Base-by-base conservation (phyloP, 2,113 vertebrate genomes). In the Morone saxatilis region DNA sequence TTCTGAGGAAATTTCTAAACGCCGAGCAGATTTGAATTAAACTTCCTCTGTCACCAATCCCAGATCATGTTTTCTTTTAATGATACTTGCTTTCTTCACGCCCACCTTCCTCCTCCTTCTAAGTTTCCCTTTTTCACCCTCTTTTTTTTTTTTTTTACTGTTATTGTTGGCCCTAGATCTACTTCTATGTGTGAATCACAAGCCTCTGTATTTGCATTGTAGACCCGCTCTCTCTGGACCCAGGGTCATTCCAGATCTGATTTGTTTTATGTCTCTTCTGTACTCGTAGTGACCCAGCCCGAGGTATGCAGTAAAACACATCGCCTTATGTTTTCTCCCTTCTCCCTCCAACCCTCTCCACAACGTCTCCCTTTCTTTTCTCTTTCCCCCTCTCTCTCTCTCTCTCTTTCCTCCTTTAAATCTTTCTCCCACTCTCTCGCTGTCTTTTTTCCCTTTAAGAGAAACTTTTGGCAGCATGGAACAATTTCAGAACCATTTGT, bases 251-350 rank as follows among this genome's bases (percentile, higher is more conserved):
- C 91, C 82, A 94, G 92, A 92, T 93, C 88, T 82, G 81, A 90
- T 88, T 88, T 91, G 88, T 94, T 94, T 94, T 90, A 94, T 92
- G 93, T 92, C 84, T 94, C 84, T 85, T 93, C 89, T 95, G 93
- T 94, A 94, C 92, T 92, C 66, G 22, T 84, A 86, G 88, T 94
- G 93, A 95, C 93, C 93, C 90, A 91, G 78, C 80, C 90, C 68
- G 84, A 90, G 85, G 91, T 92, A 91, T 90, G 90, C 85, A 86
- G 85, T 92, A 87, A 94, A 93, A 92, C 90, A 90, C 88, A 87
- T 91, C 43, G 71, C 82, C 83, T 86, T 86, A 80, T 81, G 81
- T 88, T 93, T 91, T 91, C 81, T 81, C 80, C 53, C 62, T 56
- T 71, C 76, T 70, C 57, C 51, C 60, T 83, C 25, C 70, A 70